A percentile compares a stretch with the other conserved stretches of the same genome.
phyloP scores from a whole-genome alignment of 1,140 invertebrate species.

The Drosophila santomea region DNA sequence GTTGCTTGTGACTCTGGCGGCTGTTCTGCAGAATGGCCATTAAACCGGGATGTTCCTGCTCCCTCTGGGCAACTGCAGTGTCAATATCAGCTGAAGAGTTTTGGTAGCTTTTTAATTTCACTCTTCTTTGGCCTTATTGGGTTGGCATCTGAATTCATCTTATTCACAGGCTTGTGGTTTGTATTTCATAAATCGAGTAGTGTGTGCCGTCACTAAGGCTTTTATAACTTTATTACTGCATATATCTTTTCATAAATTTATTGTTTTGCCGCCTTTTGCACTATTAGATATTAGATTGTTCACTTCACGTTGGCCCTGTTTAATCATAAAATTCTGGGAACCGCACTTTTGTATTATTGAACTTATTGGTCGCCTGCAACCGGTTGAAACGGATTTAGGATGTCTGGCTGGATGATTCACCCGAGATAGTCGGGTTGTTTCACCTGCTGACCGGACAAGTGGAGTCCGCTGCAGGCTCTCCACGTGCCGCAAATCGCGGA shows the following conservation, averaged over 20 bases:
- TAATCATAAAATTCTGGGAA: slow-evolving; percentile 17
- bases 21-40: slow-evolving; percentile 48
- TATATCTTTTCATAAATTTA: too few species aligned
- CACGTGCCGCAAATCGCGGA: slow-evolving; percentile 49
- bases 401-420: slow-evolving; percentile 39
- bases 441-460: slow-evolving; percentile 28
- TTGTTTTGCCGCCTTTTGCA: background rate
- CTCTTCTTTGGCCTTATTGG: background rate
- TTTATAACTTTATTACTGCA: background rate
- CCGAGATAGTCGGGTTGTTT: slow-evolving; percentile 10
- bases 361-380: slow-evolving; percentile 23
- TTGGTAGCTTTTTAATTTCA: background rate
- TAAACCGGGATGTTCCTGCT: background rate
- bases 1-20: slow-evolving; percentile 22
- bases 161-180: background rate
- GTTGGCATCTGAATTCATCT: too few species aligned
- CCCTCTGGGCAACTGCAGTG: background rate
- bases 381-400: slow-evolving; percentile 52
- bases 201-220: background rate
- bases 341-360: slow-evolving; percentile 3
- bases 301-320: background rate
- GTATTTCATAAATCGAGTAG: too few species aligned
- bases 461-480: slow-evolving; percentile 16
- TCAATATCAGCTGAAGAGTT: slow-evolving; percentile 5
- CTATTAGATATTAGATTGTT: background rate